Evolutionary conservation across 2,888 invertebrate genomes (phyloP).

Genomic region (Pilophorus perplexus): DNA sequence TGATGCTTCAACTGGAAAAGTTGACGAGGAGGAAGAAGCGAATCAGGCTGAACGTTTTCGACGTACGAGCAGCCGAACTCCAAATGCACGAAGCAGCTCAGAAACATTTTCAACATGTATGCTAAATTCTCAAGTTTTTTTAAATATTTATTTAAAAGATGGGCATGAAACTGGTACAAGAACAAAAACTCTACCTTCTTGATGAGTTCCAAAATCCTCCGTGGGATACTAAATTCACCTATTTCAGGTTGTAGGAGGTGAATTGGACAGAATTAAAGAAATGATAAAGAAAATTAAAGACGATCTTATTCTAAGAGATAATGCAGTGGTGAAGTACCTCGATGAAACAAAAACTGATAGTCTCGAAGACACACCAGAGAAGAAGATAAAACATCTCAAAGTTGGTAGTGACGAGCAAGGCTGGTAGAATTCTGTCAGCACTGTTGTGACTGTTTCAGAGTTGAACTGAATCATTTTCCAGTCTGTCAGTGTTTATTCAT

Average conservation of each 20-base stretch:
- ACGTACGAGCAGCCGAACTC: constrained; percentile 10
- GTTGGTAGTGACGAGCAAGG: neutral
- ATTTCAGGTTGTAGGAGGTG: no score
- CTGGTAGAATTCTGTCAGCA: no score
- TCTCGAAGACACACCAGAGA: constrained; percentile 19
- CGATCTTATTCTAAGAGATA: neutral
- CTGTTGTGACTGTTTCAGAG: neutral
- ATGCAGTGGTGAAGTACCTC: neutral
- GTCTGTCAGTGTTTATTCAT: neutral
- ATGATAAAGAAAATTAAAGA: constrained; percentile 2
- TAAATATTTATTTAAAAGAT: neutral
- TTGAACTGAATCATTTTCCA: no score
- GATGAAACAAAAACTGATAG: constrained; percentile 22
- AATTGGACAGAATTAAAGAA: neutral
- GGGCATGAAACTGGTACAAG: no score
- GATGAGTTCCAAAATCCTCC: no score
- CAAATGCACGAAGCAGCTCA: neutral
- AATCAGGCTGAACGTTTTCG: constrained; percentile 3
- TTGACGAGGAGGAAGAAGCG: constrained; percentile 4
- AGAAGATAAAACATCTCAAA: constrained; percentile 10
- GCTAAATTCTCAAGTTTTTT: neutral
- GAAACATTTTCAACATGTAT: neutral
- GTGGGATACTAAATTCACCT: no score
- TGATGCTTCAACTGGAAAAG: constrained; percentile 24
- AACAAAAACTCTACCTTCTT: no score